phyloP scores from a whole-genome alignment of 2,797 vertebrate species.

The Distichodus sexfasciatus region DNA sequence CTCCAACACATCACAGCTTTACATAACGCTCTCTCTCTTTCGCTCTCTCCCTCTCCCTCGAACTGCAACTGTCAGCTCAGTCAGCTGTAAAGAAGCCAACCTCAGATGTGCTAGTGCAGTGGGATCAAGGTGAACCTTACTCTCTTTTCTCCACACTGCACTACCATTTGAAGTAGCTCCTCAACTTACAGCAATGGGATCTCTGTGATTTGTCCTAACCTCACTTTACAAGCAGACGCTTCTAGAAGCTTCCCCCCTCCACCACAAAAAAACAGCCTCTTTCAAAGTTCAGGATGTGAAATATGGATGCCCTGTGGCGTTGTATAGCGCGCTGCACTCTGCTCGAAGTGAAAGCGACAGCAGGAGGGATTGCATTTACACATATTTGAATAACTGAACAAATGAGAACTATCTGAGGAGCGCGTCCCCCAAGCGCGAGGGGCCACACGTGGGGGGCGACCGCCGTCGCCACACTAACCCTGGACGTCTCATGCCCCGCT shows the following conservation, averaged over 20 bases:
- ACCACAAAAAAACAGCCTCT: constrained; percentile 28
- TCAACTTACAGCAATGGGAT: constrained; percentile 18
- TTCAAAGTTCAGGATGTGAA: constrained; percentile 46
- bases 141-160: neutral
- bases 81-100: constrained; percentile 35
- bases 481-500: neutral
- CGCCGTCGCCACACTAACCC: neutral
- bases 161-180: constrained; percentile 27
- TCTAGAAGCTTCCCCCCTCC: constrained; percentile 12
- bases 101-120: constrained; percentile 15
- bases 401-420: constrained; percentile 20
- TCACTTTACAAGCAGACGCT: constrained; percentile 24
- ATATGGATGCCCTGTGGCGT: constrained; percentile 29
- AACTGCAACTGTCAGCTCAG: constrained; percentile 39
- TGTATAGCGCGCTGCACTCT: constrained; percentile 23
- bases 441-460: neutral
- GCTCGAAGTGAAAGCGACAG: neutral
- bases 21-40: neutral
- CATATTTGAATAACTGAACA: constrained; percentile 42
- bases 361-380: constrained; percentile 29
- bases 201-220: constrained; percentile 5
- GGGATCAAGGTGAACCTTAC: constrained; percentile 21
- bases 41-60: constrained; percentile 7
- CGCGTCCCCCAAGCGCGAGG: neutral
- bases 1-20: neutral